Evolutionary conservation across 2,113 vertebrate species (phyloP).

Genomic region (Axis porcinus): DNA sequence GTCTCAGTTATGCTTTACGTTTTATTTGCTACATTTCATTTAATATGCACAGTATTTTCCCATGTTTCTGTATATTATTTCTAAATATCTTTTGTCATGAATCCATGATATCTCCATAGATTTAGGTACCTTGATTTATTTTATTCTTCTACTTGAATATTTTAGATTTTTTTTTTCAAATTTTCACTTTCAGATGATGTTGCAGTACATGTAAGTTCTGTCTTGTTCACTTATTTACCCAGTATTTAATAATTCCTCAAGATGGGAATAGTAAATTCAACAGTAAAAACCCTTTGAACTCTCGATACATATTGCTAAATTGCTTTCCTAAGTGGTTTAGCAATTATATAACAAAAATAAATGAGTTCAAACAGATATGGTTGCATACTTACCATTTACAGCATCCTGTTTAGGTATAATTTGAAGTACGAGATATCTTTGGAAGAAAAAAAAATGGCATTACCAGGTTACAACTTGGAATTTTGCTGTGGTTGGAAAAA

Average conservation of each 20-base stretch:
- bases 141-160: conserved; percentile 8
- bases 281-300: background rate
- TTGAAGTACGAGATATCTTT: background rate
- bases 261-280: background rate
- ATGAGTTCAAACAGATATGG: background rate
- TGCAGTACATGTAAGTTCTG: background rate
- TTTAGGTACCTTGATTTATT: background rate
- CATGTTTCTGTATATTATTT: background rate
- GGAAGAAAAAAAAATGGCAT: background rate
- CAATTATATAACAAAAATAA: background rate
- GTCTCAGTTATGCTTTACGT: background rate
- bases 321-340: background rate
- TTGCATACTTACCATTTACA: background rate
- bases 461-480: background rate
- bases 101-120: background rate
- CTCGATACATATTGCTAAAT: background rate
- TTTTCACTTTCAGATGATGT: background rate
- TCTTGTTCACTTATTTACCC: background rate
- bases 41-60: background rate
- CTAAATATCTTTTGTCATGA: background rate
- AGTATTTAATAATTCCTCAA: background rate
- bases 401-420: background rate
- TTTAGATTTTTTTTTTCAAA: conserved; percentile 13
- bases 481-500: background rate
- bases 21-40: conserved; percentile 14